phyloP scores from a whole-genome alignment of 2,113 vertebrate genomes.

The Natator depressus region DNA sequence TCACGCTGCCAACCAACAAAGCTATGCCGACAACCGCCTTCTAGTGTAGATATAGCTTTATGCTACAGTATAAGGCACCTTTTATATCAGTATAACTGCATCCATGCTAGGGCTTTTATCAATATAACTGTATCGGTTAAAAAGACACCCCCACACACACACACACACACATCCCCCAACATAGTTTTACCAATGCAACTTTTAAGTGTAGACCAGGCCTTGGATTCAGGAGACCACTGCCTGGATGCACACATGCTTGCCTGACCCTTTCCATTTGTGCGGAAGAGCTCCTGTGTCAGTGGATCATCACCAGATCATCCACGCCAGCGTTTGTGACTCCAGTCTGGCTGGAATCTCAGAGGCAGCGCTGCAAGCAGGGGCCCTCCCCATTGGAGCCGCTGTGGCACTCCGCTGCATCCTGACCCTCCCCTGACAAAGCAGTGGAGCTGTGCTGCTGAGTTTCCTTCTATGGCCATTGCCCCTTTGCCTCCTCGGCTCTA shows the following conservation, averaged over 20 bases:
- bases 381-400: neutral
- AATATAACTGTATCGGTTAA: neutral
- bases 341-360: neutral
- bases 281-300: neutral
- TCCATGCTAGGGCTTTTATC: too few relatives aligned
- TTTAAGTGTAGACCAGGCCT: neutral
- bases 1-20: neutral
- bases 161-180: too few relatives aligned
- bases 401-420: neutral
- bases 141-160: neutral
- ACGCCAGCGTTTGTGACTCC: neutral
- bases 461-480: neutral
- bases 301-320: neutral
- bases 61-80: too few relatives aligned
- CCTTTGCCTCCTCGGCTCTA: neutral
- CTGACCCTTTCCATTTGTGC: neutral
- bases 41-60: too few relatives aligned
- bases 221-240: neutral
- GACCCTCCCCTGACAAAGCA: neutral
- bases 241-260: fast-evolving
- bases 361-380: neutral
- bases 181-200: neutral
- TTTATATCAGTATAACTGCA: too few relatives aligned
- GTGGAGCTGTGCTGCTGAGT: neutral
- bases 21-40: neutral